These are phyloP conservation scores for Drosophila orena DNA, from an alignment of 1,140 invertebrate genomes.

Conservation along the genomic window DNA sequence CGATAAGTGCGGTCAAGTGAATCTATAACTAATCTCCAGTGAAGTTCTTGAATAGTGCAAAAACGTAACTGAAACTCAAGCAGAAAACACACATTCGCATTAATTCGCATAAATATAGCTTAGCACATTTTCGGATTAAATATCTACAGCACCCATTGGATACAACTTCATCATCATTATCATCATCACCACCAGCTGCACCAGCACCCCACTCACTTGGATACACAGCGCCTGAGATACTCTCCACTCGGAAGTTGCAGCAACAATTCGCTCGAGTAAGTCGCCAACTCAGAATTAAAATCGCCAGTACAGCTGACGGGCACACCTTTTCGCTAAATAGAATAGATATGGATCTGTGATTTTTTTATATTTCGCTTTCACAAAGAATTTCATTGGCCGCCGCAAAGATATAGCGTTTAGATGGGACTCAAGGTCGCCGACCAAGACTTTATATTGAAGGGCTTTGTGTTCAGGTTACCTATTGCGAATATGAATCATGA, in stretches of 20 bases:
- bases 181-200: conserved; percentile 4
- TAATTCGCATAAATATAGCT: conserved; percentile 40
- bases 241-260: conserved; percentile 50
- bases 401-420: conserved; percentile 33
- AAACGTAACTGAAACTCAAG: conserved; percentile 26
- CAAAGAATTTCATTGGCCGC: conserved; percentile 19
- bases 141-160: conserved; percentile 69
- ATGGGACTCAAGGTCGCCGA: conserved; percentile 20
- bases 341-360: conserved; percentile 40
- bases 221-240: conserved; percentile 62
- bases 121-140: conserved; percentile 71
- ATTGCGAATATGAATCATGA: not conserved
- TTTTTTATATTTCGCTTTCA: conserved; percentile 22
- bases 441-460: conserved; percentile 1
- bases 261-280: conserved; percentile 75
- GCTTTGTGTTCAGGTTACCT: not conserved
- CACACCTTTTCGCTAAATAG: conserved; percentile 37
- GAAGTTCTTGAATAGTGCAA: conserved; percentile 59
- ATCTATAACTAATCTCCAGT: conserved; percentile 19
- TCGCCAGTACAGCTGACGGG: not conserved
- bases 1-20: conserved; percentile 42
- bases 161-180: conserved; percentile 26
- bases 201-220: conserved; percentile 56
- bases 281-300: conserved; percentile 30
- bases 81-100: conserved; percentile 37